phyloP scores from a whole-genome alignment of 1,140 invertebrate genomes.

The Drosophila funebris region DNA sequence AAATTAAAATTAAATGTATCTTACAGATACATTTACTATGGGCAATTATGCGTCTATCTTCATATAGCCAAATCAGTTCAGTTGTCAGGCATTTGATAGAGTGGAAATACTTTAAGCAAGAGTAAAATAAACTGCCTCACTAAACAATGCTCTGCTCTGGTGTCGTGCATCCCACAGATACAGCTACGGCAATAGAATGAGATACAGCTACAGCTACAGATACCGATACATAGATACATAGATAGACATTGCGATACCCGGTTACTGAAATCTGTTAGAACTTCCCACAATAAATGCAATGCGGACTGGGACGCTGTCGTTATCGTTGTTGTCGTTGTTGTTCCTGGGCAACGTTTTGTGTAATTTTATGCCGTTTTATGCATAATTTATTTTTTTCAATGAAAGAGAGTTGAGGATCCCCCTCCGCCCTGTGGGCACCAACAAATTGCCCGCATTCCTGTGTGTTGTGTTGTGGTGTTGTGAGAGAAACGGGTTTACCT shows the following conservation, averaged over 20 bases:
- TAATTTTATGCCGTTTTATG: conserved; percentile 72
- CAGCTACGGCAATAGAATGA: not conserved
- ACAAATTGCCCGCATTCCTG: conserved; percentile 75
- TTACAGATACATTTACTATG: not conserved
- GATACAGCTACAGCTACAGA: conserved; percentile 2
- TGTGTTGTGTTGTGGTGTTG: conserved; percentile 8
- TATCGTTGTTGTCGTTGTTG: conserved; percentile 25
- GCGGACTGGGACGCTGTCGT: not conserved
- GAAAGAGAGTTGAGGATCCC: conserved; percentile 35
- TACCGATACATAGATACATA: conserved; percentile 4
- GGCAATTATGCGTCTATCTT: not conserved
- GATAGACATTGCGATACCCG: not conserved
- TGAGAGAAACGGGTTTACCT: conserved; percentile 69
- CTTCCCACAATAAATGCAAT: conserved; percentile 67
- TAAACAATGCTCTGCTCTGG: not conserved
- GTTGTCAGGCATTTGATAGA: not conserved
- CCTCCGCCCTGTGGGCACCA: not conserved
- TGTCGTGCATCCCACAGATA: conserved; percentile 49
- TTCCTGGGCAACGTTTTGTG: conserved; percentile 61
- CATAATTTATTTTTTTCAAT: conserved; percentile 77
- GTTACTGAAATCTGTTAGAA: conserved; percentile 51
- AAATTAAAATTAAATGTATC: not conserved
- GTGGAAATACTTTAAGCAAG: conserved; percentile 12
- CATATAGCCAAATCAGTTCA: not conserved
- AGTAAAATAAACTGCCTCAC: not conserved